Evolutionary conservation across 2,888 invertebrate genomes (phyloP).

Genomic region (Meiosimyza decipiens): DNA sequence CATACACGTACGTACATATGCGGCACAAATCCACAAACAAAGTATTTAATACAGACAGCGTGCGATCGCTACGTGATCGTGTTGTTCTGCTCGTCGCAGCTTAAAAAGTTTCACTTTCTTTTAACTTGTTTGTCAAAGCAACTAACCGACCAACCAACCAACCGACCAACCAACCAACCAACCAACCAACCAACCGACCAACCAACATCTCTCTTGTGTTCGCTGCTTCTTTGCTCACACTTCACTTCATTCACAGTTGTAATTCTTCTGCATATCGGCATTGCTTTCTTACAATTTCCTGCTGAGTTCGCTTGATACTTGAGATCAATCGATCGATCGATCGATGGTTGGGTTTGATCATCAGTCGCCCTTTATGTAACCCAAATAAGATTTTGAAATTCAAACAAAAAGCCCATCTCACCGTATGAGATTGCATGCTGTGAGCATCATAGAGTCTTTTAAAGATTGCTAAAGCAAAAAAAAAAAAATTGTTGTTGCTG

Average conservation of each 20-base stretch:
- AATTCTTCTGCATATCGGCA: background rate
- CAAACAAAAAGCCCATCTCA: background rate
- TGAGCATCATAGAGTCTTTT: background rate
- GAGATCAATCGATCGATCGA: background rate
- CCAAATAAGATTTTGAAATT: constrained; percentile 6
- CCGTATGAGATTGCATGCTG: background rate
- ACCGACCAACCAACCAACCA: background rate
- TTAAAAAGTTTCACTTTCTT: constrained; percentile 34
- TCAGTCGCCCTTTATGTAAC: constrained; percentile 16
- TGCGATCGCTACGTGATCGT: constrained; percentile 30
- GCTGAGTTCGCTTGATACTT: no score
- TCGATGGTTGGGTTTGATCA: background rate
- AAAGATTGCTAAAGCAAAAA: background rate
- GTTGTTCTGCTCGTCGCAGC: constrained; percentile 25
- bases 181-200: no score
- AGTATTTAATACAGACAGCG: constrained; percentile 2
- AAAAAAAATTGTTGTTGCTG: no score
- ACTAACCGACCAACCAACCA: background rate
- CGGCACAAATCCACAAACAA: background rate
- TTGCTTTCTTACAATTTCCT: background rate
- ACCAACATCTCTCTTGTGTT: background rate
- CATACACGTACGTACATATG: background rate
- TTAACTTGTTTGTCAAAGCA: constrained; percentile 16
- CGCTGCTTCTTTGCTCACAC: background rate
- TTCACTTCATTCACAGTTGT: background rate